Conservation (phyloP, 2,888 invertebrate species). For the Nebria salina region DNA sequence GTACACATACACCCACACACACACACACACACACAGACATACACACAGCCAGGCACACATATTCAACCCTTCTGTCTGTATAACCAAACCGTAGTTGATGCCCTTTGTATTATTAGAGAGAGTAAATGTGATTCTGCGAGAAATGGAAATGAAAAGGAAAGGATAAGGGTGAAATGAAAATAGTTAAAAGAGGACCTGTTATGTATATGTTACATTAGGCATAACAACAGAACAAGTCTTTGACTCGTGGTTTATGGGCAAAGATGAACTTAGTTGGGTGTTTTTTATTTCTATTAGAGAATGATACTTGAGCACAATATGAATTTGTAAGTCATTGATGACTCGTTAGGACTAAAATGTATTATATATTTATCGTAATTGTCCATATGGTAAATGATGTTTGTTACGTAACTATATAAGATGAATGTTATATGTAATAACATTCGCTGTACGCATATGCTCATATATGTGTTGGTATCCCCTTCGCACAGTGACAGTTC, state of each 20-base stretch:
- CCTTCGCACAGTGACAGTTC: slow-evolving; percentile 40
- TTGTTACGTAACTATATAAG: no score
- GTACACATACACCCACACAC: not conserved
- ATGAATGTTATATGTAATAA: no score
- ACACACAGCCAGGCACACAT: not conserved
- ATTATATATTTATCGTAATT: not conserved
- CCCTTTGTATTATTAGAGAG: slow-evolving; percentile 14
- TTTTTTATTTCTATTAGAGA: no score
- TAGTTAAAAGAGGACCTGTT: not conserved
- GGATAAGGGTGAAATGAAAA: not conserved
- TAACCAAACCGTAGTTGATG: not conserved
- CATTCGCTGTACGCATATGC: not conserved
- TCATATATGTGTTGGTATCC: not conserved
- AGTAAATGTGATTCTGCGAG: not conserved
- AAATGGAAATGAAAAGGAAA: not conserved
- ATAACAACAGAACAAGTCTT: not conserved
- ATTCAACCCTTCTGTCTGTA: not conserved
- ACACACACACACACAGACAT: not conserved
- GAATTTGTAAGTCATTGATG: not conserved
- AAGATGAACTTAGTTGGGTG: no score
- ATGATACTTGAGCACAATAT: not conserved
- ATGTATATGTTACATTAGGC: not conserved
- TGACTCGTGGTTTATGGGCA: not conserved
- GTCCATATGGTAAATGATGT: not conserved
- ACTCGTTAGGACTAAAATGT: not conserved